These are phyloP conservation scores for Epicampocera succincta DNA, from an alignment of 2,888 invertebrate species.

Conservation along the genomic window DNA sequence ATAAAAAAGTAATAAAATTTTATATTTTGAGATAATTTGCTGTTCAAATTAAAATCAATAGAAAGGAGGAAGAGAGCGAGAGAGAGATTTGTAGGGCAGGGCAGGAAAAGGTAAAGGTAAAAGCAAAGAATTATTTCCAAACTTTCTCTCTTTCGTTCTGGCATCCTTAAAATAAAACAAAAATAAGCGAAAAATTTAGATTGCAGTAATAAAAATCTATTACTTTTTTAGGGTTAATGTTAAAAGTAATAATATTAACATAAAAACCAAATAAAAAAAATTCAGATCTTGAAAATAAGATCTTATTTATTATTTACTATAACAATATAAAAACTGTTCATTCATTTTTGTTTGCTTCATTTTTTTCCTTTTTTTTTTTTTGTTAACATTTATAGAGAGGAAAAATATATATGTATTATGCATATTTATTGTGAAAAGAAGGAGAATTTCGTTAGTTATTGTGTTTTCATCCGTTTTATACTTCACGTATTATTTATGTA, in stretches of 20 bases:
- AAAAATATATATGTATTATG: slow-evolving; percentile 35
- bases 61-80: slow-evolving; percentile 3
- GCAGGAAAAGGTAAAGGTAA: neutral
- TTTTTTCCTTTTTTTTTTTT: slow-evolving; percentile 19
- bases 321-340: slow-evolving; percentile 58
- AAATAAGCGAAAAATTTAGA: slow-evolving; percentile 9
- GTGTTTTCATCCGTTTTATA: slow-evolving; percentile 43
- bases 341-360: slow-evolving; percentile 35
- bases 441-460: slow-evolving; percentile 45
- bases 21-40: slow-evolving; percentile 65
- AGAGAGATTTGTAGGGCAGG: neutral
- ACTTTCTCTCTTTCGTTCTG: neutral
- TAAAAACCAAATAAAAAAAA: slow-evolving; percentile 53
- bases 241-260: slow-evolving; percentile 37
- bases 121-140: neutral
- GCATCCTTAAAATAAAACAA: slow-evolving; percentile 18
- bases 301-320: slow-evolving; percentile 45
- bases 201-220: slow-evolving; percentile 44
- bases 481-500: slow-evolving; percentile 56
- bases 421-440: slow-evolving; percentile 59
- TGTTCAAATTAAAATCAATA: slow-evolving; percentile 59
- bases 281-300: slow-evolving; percentile 73
- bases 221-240: slow-evolving; percentile 47
- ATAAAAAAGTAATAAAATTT: slow-evolving; percentile 59
- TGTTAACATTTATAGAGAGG: slow-evolving; percentile 55